Percentiles rank a stretch among this genome's conserved stretches.
Conservation (phyloP, 2,797 vertebrate genomes). For the Sebastes dallii region DNA sequence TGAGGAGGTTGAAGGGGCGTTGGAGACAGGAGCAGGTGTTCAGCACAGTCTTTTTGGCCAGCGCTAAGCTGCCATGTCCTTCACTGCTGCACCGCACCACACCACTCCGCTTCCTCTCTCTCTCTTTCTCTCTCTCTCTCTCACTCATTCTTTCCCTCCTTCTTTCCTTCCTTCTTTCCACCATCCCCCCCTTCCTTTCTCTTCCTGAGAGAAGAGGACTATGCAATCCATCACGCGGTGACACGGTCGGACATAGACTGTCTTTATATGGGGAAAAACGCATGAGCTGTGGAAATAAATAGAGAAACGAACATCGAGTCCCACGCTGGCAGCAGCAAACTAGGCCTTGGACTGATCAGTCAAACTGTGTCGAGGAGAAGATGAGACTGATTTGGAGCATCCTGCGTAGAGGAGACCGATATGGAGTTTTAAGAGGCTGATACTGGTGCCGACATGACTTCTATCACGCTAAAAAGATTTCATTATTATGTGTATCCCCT, state of each 20-base stretch:
- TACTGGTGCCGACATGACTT: slow-evolving; percentile 2
- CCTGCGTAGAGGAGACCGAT: slow-evolving; percentile 33
- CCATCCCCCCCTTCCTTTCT: slow-evolving; percentile 36
- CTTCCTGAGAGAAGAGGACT: slow-evolving; percentile 70
- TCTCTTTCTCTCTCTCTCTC: slow-evolving; percentile 25
- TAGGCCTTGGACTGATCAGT: slow-evolving; percentile 70
- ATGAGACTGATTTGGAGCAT: slow-evolving; percentile 70
- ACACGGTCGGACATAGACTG: slow-evolving; percentile 77
- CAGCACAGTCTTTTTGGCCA: slow-evolving; percentile 81
- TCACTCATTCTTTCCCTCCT: not conserved
- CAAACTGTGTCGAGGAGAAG: slow-evolving; percentile 61
- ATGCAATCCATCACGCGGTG: slow-evolving; percentile 75
- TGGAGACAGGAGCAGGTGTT: slow-evolving; percentile 83
- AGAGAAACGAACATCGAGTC: slow-evolving; percentile 70
- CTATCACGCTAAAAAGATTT: not conserved
- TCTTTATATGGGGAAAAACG: slow-evolving; percentile 79
- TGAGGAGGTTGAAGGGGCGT: slow-evolving; percentile 79
- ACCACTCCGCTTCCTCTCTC: slow-evolving; percentile 61
- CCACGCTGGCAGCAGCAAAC: slow-evolving; percentile 69
- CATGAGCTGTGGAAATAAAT: slow-evolving; percentile 75
- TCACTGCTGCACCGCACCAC: slow-evolving; percentile 72
- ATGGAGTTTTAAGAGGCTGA: slow-evolving; percentile 13
- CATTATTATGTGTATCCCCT: not conserved
- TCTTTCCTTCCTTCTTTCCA: slow-evolving; percentile 55
- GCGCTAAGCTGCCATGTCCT: slow-evolving; percentile 82